Base-by-base conservation (phyloP, 1,140 invertebrate genomes). In the Trypoxylus dichotomus region DNA sequence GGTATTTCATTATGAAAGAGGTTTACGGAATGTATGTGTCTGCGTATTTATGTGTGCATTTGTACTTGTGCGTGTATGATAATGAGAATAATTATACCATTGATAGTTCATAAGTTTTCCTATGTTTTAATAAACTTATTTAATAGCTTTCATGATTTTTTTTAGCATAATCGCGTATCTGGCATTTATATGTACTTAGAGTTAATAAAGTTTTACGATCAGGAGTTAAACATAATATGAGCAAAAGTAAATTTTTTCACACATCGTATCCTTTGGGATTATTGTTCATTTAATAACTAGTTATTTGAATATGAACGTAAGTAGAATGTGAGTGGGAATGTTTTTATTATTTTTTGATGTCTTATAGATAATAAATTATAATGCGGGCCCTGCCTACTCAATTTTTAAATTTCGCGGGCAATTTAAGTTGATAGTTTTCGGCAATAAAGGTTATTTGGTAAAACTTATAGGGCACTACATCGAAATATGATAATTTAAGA, bases 91-190 rank as follows among this genome's bases (percentile, higher is more conserved):
- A 68, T 68, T 27, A 68, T 68, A 24, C 11, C n/a, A 68, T 29
- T 68, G 60, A 29, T 68, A 21, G 21, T 68, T 68, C 25, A 68
- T 68, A 68, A 29, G 21, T 24, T 68, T 68, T 68, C 21, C 60
- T 19, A 21, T 68, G 60, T 68, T 68, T 68, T 68, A 68, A 68
- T 68, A 68, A 68, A 68, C 27, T 8, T 68, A 68, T 68, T 68
- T 68, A 68, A 68, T 68, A 68, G 27, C 60, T 68, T 68, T 15
- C 21, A 68, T 21, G 27, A 68, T 11, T 29, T 68, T 68, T 68
- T 29, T 1, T 13, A 60, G 27, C 7, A 68, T 68, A 68, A 15
- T 3, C 19, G 0, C 24, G n/a, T 11, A 25, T 13, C 24, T 25
- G 21, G 27, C 27, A 10, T 21, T 68, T 68, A 11, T 54, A 25